These are phyloP conservation scores for Drosophila hydei DNA, from an alignment of 1,140 invertebrate genomes.

Conservation along the genomic window DNA sequence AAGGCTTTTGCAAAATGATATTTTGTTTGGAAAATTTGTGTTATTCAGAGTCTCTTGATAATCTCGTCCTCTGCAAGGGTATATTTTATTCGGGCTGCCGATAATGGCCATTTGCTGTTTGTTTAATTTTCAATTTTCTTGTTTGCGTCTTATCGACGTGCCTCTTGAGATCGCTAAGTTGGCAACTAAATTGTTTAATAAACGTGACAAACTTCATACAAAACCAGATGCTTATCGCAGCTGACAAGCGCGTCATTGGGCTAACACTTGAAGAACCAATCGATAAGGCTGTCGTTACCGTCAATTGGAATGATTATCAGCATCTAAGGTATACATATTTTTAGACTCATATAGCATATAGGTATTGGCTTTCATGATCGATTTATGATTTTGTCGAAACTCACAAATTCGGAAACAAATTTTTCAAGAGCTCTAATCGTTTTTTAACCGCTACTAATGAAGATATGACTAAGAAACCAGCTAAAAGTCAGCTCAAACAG, in stretches of 20 bases:
- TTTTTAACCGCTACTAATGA: constrained; percentile 50
- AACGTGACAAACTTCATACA: constrained; percentile 48
- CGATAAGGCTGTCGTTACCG: constrained; percentile 42
- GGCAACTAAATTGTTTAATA: constrained; percentile 68
- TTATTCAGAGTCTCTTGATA: background rate
- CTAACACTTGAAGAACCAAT: constrained; percentile 52
- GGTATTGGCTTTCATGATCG: constrained; percentile 21
- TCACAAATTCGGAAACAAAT: constrained; percentile 40
- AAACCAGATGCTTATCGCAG: constrained; percentile 38
- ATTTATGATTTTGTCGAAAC: constrained; percentile 52
- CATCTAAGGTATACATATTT: constrained; percentile 3
- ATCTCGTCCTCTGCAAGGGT: background rate
- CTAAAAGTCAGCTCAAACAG: constrained; percentile 13
- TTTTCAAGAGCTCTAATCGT: constrained; percentile 50
- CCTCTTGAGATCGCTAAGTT: constrained; percentile 27
- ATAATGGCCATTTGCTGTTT: background rate
- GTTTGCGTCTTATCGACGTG: constrained; percentile 2
- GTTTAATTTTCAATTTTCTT: constrained; percentile 27
- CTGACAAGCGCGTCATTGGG: constrained; percentile 38
- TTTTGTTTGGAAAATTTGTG: background rate
- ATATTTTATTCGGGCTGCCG: background rate
- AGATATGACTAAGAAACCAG: constrained; percentile 41
- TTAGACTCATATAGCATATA: background rate
- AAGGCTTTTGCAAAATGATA: too few species aligned
- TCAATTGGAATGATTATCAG: constrained; percentile 25